These are phyloP conservation scores for Incurvaria masculella DNA, from an alignment of 2,888 invertebrate species.

Conservation along the genomic window DNA sequence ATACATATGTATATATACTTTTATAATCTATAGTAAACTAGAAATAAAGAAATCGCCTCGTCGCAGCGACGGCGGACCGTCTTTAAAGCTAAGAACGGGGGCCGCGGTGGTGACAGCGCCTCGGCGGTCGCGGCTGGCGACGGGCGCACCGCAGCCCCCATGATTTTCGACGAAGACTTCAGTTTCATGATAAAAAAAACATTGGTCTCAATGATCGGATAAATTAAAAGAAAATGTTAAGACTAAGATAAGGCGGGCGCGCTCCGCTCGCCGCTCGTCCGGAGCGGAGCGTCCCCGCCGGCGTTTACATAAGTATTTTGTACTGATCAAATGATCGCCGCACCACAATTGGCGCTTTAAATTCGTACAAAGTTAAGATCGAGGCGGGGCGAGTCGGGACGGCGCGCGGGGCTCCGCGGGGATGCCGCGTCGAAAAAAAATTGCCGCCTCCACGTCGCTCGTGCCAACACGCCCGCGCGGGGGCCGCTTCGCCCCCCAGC, in stretches of 20 bases:
- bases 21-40: not conserved
- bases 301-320: not conserved
- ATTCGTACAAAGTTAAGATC: not conserved
- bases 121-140: not conserved
- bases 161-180: not conserved
- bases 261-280: not conserved
- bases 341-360: not conserved
- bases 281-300: not conserved
- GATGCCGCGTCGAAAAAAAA: not conserved
- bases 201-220: conserved; percentile 40
- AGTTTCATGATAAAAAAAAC: conserved; percentile 31
- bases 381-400: not conserved
- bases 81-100: not conserved
- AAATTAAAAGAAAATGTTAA: conserved; percentile 43
- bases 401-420: not conserved
- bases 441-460: not conserved
- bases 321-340: not conserved
- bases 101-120: not conserved
- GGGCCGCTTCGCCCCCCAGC: not conserved
- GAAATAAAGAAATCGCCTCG: not conserved
- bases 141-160: not conserved
- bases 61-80: not conserved
- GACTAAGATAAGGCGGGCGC: not conserved
- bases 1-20: not conserved
- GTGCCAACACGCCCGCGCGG: not conserved